These are phyloP conservation scores for Siniperca scherzeri DNA, from an alignment of 2,797 vertebrate species.

Conservation along the genomic window DNA sequence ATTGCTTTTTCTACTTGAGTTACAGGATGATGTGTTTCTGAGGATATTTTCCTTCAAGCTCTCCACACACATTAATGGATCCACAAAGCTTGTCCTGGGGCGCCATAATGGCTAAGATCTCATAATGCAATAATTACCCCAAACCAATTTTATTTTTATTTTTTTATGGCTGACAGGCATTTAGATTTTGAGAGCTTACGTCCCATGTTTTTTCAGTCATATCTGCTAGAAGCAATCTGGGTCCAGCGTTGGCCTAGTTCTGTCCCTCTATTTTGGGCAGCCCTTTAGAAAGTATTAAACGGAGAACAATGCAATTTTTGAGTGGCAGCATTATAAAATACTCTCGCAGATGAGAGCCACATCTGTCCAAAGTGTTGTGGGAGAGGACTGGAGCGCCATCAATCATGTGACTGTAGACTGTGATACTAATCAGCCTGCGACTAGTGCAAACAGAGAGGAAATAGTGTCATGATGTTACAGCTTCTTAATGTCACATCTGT, in stretches of 20 bases:
- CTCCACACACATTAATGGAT: slow-evolving; percentile 59
- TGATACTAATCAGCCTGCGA: slow-evolving; percentile 25
- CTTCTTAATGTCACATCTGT: slow-evolving; percentile 25
- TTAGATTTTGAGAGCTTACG: slow-evolving; percentile 72
- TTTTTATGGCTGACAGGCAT: slow-evolving; percentile 68
- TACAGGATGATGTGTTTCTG: slow-evolving; percentile 32
- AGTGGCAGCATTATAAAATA: slow-evolving; percentile 66
- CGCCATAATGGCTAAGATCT: slow-evolving; percentile 46
- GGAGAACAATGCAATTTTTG: slow-evolving; percentile 66
- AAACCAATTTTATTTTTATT: slow-evolving; percentile 43
- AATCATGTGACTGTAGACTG: slow-evolving; percentile 29
- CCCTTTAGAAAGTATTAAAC: slow-evolving; percentile 71
- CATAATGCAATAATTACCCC: slow-evolving; percentile 71
- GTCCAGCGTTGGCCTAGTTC: slow-evolving; percentile 70
- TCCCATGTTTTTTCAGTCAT: slow-evolving; percentile 59
- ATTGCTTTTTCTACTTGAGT: slow-evolving; percentile 34
- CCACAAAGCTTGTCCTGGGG: slow-evolving; percentile 58
- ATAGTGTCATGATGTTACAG: slow-evolving; percentile 22
- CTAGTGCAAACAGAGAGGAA: slow-evolving; percentile 26
- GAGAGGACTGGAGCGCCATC: slow-evolving; percentile 27
- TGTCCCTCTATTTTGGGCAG: slow-evolving; percentile 69
- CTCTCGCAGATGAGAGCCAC: slow-evolving; percentile 63
- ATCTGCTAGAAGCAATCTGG: slow-evolving; percentile 73
- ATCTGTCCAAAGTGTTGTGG: slow-evolving; percentile 65
- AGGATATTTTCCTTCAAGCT: slow-evolving; percentile 59